Evolutionary conservation across 2,797 vertebrate species (phyloP).

Genomic region (Rhadinocentrus ornatus): DNA sequence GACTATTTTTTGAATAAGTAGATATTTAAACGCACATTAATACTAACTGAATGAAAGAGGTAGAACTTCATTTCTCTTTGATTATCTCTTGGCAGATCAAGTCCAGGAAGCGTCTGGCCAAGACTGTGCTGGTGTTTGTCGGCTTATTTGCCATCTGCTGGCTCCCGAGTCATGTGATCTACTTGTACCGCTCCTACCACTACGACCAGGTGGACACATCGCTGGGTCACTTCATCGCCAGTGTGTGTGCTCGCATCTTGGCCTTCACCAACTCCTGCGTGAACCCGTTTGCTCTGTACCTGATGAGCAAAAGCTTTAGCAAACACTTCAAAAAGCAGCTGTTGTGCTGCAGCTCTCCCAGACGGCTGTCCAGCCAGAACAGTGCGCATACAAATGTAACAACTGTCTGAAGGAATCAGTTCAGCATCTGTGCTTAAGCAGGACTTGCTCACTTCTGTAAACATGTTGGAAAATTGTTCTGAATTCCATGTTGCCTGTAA

Average conservation of each 20-base stretch:
- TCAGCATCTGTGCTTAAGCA: background rate
- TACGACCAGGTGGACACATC: constrained; percentile 93
- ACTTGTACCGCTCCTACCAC: constrained; percentile 95
- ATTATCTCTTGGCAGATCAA: constrained; percentile 83
- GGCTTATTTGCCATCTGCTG: constrained; percentile 94
- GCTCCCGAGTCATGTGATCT: constrained; percentile 95
- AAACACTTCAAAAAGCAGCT: constrained; percentile 95
- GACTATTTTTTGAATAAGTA: no score
- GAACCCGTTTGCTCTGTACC: constrained; percentile 94
- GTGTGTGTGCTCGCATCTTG: constrained; percentile 89
- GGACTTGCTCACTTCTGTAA: background rate
- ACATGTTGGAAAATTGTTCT: background rate
- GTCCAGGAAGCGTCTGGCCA: constrained; percentile 93
- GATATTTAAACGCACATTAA: background rate
- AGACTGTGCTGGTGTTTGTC: constrained; percentile 95
- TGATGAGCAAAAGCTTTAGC: constrained; percentile 95
- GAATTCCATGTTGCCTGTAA: background rate
- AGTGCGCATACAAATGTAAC: constrained; percentile 62
- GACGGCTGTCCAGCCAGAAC: constrained; percentile 47
- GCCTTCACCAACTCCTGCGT: constrained; percentile 96
- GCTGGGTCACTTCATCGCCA: constrained; percentile 85
- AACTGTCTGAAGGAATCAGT: constrained; percentile 44
- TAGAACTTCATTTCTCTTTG: constrained; percentile 4
- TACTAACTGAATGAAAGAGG: background rate
- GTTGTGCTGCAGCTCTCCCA: constrained; percentile 84